These are phyloP conservation scores for Drosophila mulleri DNA, from an alignment of 2,888 invertebrate genomes.

Conservation along the genomic window DNA sequence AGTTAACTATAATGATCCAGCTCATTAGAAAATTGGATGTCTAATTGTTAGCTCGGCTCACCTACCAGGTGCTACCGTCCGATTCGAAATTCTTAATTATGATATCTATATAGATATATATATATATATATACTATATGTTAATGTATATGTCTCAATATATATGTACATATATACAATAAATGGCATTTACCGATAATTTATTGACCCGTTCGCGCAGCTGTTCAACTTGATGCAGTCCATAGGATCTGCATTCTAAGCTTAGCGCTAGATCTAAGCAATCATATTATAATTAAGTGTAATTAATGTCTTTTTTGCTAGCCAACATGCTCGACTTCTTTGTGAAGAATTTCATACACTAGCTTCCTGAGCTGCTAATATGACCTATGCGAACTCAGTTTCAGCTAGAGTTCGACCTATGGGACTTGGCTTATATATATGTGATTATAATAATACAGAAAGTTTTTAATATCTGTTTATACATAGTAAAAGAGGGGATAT, in stretches of 20 bases:
- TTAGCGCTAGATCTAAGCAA: conserved; percentile 16
- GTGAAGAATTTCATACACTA: neutral
- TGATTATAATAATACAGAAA: neutral
- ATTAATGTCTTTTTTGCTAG: conserved; percentile 32
- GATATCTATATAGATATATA: conserved; percentile 18
- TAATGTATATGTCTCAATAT: neutral
- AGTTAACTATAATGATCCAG: conserved; percentile 4
- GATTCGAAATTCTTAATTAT: conserved; percentile 28
- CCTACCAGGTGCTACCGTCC: conserved; percentile 38
- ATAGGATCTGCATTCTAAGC: conserved; percentile 16
- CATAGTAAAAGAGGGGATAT: no score
- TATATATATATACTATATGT: neutral
- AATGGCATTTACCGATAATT: conserved; percentile 33
- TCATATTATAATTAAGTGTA: conserved; percentile 49
- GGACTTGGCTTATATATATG: neutral
- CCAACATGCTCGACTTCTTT: neutral
- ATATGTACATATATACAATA: neutral
- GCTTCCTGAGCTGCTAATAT: neutral
- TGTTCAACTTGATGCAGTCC: neutral
- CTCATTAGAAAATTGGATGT: conserved; percentile 30
- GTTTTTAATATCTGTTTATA: no score
- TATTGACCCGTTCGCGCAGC: conserved; percentile 46
- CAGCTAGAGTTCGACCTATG: neutral
- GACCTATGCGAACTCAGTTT: conserved; percentile 60
- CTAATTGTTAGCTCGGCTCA: conserved; percentile 31